Evolutionary conservation across 1,140 invertebrate genomes (phyloP).

Genomic region (Drosophila carrolli): DNA sequence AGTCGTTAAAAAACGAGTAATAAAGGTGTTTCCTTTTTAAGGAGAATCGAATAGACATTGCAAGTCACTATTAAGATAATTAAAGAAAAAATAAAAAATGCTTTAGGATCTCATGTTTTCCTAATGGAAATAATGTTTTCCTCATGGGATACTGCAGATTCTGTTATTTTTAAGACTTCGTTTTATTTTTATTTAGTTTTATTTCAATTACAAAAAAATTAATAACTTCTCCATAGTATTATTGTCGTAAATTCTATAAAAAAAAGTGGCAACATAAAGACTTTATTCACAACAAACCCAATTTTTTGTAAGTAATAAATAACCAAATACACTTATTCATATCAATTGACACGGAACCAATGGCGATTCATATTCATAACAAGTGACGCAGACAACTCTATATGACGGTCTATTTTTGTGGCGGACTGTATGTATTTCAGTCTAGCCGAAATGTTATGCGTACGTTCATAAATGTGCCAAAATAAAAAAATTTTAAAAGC

Average conservation of each 20-base stretch:
- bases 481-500: conserved; percentile 21
- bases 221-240: no score
- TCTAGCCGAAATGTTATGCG: conserved; percentile 59
- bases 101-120: neutral
- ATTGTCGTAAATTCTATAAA: no score
- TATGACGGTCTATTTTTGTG: conserved; percentile 34
- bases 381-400: conserved; percentile 32
- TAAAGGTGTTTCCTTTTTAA: conserved; percentile 41
- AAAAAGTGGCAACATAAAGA: no score
- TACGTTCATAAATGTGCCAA: conserved; percentile 37
- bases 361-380: conserved; percentile 26
- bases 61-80: conserved; percentile 35
- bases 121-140: neutral
- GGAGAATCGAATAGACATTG: conserved; percentile 34
- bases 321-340: neutral
- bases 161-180: no score
- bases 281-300: neutral
- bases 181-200: no score
- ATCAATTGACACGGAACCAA: conserved; percentile 31
- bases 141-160: neutral
- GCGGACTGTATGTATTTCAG: conserved; percentile 35
- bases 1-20: conserved; percentile 47
- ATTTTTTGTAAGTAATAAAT: conserved; percentile 3
- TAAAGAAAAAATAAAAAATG: conserved; percentile 1
- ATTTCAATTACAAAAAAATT: no score